A percentile compares a stretch with the other conserved stretches of the same genome.
phyloP scores from a whole-genome alignment of 2,113 vertebrate genomes.

The Elephantulus edwardii region DNA sequence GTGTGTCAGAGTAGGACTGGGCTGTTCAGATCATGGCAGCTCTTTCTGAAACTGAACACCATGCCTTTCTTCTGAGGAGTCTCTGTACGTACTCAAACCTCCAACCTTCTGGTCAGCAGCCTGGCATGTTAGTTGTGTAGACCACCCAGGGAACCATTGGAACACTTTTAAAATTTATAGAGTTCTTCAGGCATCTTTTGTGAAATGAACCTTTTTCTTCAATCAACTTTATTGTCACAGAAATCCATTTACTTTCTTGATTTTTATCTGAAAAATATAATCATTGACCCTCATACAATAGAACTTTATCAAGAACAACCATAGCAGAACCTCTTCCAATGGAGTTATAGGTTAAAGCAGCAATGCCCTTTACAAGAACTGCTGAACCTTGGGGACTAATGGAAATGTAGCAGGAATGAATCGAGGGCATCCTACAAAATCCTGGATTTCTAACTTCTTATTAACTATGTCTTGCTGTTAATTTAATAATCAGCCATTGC shows the following conservation, averaged over 20 bases:
- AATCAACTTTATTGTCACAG: neutral
- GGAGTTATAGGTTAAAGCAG: neutral
- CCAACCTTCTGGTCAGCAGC: too few species aligned
- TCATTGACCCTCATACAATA: neutral
- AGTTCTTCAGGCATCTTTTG: neutral
- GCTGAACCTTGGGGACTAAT: neutral
- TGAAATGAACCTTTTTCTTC: conserved; percentile 13
- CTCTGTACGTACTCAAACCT: too few species aligned
- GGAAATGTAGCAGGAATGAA: neutral
- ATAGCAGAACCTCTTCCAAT: neutral
- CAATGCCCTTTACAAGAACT: neutral
- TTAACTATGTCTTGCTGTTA: neutral
- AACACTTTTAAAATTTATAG: neutral
- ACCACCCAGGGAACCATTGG: too few species aligned
- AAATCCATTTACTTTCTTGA: neutral
- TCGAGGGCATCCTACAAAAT: neutral
- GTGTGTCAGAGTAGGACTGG: too few species aligned
- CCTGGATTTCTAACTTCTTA: neutral
- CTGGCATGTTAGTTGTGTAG: too few species aligned
- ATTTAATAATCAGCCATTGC: conserved; percentile 27
- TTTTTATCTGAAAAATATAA: conserved; percentile 33
- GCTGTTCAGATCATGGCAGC: too few species aligned
- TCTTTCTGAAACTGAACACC: too few species aligned
- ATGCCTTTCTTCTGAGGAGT: too few species aligned
- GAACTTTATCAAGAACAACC: neutral